Conservation (phyloP, 2,113 vertebrate genomes). For the Odobenus rosmarus region DNA sequence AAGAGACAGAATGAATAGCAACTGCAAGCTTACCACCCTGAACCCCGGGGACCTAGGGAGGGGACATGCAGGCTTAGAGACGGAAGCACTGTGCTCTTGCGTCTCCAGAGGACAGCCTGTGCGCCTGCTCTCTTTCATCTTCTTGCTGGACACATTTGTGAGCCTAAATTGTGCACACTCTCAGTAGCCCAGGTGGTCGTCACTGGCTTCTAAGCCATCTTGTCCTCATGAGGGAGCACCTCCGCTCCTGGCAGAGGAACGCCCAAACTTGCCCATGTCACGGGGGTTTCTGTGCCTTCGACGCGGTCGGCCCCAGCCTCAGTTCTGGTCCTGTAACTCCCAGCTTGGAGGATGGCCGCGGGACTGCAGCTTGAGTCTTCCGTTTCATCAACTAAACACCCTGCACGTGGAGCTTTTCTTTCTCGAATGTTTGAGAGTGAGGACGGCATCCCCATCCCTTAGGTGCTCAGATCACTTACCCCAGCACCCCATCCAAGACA, state of each 20-base stretch:
- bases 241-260: not conserved
- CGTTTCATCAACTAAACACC: slow-evolving; percentile 67
- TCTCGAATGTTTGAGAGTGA: slow-evolving; percentile 71
- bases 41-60: no score
- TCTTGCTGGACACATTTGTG: not conserved
- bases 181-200: not conserved
- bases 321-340: not conserved
- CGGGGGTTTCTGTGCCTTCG: not conserved
- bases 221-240: not conserved
- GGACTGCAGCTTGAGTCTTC: not conserved
- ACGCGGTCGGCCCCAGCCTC: no score
- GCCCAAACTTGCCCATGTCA: not conserved
- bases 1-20: not conserved
- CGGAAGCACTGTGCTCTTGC: not conserved
- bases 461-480: slow-evolving; percentile 58
- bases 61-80: not conserved
- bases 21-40: not conserved
- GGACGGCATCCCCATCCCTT: not conserved
- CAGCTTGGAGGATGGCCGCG: fast-evolving
- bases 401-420: slow-evolving; percentile 52
- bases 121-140: not conserved
- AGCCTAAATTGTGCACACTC: not conserved
- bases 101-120: not conserved
- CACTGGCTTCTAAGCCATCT: not conserved
- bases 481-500: slow-evolving; percentile 42